These are phyloP conservation scores for Pantala flavescens DNA, from an alignment of 1,140 invertebrate species.

Conservation along the genomic window DNA sequence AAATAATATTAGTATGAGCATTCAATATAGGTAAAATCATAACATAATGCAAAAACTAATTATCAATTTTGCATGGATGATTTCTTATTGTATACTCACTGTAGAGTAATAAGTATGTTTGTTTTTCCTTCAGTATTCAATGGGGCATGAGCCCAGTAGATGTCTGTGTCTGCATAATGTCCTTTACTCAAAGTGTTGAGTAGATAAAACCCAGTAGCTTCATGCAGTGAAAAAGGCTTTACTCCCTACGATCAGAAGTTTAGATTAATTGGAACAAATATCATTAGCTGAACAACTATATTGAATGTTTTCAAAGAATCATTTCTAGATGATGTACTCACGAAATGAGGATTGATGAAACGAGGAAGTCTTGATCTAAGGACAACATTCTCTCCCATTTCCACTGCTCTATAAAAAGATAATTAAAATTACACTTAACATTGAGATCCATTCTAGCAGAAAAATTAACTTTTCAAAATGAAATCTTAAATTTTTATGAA, in stretches of 20 bases:
- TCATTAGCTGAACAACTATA: no score
- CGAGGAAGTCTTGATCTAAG: conserved; percentile 56
- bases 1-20: no score
- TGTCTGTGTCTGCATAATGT: conserved; percentile 25
- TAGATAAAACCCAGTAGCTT: conserved; percentile 31
- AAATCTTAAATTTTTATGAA: no score
- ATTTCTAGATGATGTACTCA: conserved; percentile 28
- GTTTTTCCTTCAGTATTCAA: conserved; percentile 37
- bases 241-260: conserved; percentile 25
- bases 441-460: no score
- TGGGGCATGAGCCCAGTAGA: conserved; percentile 29
- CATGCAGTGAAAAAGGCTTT: conserved; percentile 30
- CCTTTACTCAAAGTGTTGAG: conserved; percentile 24
- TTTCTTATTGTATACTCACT: conserved; percentile 34
- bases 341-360: conserved; percentile 54
- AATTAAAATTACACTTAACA: neutral
- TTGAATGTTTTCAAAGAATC: no score
- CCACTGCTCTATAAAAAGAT: conserved; percentile 43
- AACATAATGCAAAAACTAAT: no score
- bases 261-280: no score
- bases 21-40: no score
- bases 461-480: no score
- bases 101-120: conserved; percentile 38
- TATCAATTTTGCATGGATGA: no score
- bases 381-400: conserved; percentile 53